Evolutionary conservation across 2,888 invertebrate genomes (phyloP).

Genomic region (Aplocera efformata): DNA sequence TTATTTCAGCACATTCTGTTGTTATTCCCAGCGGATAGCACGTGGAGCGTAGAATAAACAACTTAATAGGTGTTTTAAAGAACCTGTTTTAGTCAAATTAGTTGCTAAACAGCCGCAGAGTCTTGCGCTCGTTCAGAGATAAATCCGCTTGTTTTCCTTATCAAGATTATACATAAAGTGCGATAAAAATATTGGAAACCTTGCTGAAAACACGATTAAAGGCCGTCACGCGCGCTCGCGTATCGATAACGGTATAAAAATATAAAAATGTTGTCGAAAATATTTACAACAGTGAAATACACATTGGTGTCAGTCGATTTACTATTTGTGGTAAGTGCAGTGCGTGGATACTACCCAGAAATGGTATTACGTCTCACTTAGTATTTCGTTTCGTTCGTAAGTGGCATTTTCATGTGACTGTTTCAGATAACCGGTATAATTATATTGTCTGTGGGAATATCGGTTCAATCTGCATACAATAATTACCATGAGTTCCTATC

Average conservation of each 20-base stretch:
- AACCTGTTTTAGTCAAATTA: slow-evolving; percentile 17
- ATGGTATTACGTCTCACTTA: not conserved
- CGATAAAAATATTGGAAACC: slow-evolving; percentile 67
- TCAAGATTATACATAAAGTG: slow-evolving; percentile 59
- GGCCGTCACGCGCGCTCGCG: slow-evolving; percentile 45
- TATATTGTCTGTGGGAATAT: slow-evolving; percentile 86
- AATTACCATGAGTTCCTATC: slow-evolving; percentile 84
- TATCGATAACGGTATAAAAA: slow-evolving; percentile 15
- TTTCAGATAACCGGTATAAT: slow-evolving; percentile 90
- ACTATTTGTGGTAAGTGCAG: slow-evolving; percentile 66
- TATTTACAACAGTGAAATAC: slow-evolving; percentile 72
- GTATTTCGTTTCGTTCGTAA: slow-evolving; percentile 8
- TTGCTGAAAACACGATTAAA: slow-evolving; percentile 47
- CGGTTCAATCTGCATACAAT: slow-evolving; percentile 83
- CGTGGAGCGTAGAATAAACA: not conserved
- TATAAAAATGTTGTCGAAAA: slow-evolving; percentile 65
- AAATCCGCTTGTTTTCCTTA: slow-evolving; percentile 71
- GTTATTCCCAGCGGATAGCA: slow-evolving; percentile 21
- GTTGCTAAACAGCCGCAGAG: slow-evolving; percentile 12
- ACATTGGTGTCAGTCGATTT: slow-evolving; percentile 63
- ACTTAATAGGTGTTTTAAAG: not conserved
- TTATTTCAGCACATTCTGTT: slow-evolving; percentile 22
- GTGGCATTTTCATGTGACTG: slow-evolving; percentile 26
- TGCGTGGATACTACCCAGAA: too few species aligned
- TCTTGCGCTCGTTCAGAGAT: slow-evolving; percentile 42